Conservation (phyloP, 2,113 vertebrate genomes). For the Aspiorhynchus laticeps region DNA sequence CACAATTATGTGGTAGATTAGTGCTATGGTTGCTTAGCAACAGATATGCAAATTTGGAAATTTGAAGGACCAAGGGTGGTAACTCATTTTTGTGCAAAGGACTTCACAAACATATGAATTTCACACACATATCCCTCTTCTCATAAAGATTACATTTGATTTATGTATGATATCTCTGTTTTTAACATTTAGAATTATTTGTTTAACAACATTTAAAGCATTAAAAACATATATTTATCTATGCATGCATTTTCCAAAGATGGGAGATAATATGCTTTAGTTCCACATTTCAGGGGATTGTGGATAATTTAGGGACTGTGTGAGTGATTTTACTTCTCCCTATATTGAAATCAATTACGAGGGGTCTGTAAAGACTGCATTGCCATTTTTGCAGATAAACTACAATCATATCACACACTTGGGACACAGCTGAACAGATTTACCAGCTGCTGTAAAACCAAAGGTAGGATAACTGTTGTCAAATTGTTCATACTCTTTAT, state of each 20-base stretch:
- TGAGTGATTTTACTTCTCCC: not conserved
- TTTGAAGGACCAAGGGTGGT: not conserved
- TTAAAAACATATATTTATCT: not conserved
- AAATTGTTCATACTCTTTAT: not conserved
- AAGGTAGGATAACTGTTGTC: not conserved
- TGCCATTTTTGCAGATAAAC: not conserved
- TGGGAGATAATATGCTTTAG: not conserved
- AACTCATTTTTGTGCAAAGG: constrained; percentile 8
- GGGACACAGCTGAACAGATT: not conserved
- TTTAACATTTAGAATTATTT: not conserved
- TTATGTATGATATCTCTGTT: not conserved
- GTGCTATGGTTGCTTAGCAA: constrained; percentile 26
- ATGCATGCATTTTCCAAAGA: not conserved
- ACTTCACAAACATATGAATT: not conserved
- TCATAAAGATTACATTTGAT: not conserved
- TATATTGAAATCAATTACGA: not conserved
- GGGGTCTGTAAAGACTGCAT: not conserved
- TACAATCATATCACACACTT: not conserved
- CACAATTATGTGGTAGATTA: constrained; percentile 13
- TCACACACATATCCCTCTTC: not conserved
- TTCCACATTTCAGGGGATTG: not conserved
- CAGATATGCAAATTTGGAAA: not conserved
- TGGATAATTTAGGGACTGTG: not conserved
- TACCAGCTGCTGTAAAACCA: constrained; percentile 10
- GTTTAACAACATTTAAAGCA: not conserved